phyloP scores from a whole-genome alignment of 2,888 invertebrate species.

The Andricus quercusramuli region DNA sequence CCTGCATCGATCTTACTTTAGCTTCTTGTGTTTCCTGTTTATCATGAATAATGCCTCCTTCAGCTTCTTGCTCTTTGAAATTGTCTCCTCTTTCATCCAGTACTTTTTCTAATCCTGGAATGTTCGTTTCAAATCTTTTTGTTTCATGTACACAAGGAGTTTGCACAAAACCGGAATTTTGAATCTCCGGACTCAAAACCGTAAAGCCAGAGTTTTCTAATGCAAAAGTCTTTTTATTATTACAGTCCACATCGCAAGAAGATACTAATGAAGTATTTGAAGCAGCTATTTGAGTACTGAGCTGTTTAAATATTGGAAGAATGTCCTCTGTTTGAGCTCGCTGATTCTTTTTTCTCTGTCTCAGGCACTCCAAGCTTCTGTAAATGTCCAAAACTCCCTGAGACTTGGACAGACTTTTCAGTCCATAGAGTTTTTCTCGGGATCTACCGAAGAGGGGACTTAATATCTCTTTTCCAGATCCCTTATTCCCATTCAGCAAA shows the following conservation, averaged over 20 bases:
- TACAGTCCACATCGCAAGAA: background rate
- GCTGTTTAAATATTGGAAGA: conserved; percentile 68
- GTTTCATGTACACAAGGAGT: too few relatives aligned
- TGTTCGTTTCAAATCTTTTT: background rate
- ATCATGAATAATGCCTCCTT: background rate
- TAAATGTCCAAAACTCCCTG: conserved; percentile 79
- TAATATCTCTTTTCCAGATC: conserved; percentile 55
- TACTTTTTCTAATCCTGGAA: background rate
- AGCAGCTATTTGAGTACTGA: conserved; percentile 62
- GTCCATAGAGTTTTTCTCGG: conserved; percentile 79
- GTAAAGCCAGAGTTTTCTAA: background rate
- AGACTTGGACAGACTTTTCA: conserved; percentile 79
- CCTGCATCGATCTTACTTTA: conserved; percentile 8
- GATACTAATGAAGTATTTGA: conserved; percentile 50
- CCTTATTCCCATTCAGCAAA: conserved; percentile 64
- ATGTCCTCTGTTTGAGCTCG: conserved; percentile 71
- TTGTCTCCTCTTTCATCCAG: background rate
- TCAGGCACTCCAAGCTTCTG: conserved; percentile 74
- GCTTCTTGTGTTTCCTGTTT: background rate
- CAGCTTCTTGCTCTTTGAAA: background rate
- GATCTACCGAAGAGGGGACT: conserved; percentile 76
- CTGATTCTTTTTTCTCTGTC: conserved; percentile 67
- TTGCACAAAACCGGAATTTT: background rate
- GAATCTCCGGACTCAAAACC: background rate
- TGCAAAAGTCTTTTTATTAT: background rate